Evolutionary conservation across 2,888 invertebrate genomes (phyloP), one percentile per base, ranked within the genome.

Genomic region (Lagria hirta): DNA sequence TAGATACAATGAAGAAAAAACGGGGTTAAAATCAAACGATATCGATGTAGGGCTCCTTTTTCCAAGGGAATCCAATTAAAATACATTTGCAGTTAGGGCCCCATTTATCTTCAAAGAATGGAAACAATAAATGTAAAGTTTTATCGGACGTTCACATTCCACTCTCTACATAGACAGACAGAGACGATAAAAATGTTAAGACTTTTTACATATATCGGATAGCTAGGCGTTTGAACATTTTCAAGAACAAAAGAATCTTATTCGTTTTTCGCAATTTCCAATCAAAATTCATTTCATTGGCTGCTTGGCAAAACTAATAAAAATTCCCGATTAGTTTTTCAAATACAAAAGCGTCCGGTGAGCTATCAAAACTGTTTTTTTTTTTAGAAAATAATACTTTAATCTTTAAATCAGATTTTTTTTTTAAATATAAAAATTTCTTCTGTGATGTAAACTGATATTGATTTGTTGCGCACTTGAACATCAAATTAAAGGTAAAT

Each of bases 41-140:
- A 29, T 30, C 38, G 38, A 36, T 29, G n/a, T n/a, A n/a, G n/a
- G 14, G 11, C 13, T 30, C 37, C 29, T 32, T 24, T 40, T 40
- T 16, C 23, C 23, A 14, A 23, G n/a, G 10, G 28, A 38, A 41
- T 41, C 41, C 41, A 41, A 41, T 41, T 41, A 41, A 41, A 41
- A 41, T 33, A 41, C 32, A 41, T 41, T 41, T 33, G 32, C 33
- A 41, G 27, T 20, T 4, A 20, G 12, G 32, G 26, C 41, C n/a
- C n/a, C 41, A 33, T 41, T 41, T 41, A 41, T 41, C 41, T 41
- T 41, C 33, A 41, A 41, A 41, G 41, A 41, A 41, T 33, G 24
- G 41, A 41, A 41, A 41, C 41, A 41, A 41, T 41, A 41, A 41
- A 33, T 41, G 41, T 41, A 41, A 41, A 41, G 41, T 41, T 41